Evolutionary conservation across 2,797 vertebrate genomes (phyloP).

Genomic region (Parauchenoglanis punctatus): DNA sequence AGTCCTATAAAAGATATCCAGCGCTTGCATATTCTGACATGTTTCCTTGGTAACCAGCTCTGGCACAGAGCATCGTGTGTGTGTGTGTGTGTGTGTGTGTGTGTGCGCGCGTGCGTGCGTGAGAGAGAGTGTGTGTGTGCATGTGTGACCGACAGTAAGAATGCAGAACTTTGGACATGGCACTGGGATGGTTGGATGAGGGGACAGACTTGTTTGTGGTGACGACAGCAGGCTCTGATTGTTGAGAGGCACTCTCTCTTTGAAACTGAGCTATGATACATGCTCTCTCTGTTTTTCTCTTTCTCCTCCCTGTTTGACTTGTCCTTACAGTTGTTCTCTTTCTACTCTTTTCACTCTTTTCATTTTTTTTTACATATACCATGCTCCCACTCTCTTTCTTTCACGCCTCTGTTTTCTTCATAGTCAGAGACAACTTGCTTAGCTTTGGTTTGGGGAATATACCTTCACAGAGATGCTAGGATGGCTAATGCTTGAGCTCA

Average conservation of each 20-base stretch:
- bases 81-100: background rate
- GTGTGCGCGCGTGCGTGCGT: slow-evolving; percentile 16
- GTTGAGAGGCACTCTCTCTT: slow-evolving; percentile 36
- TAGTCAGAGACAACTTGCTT: background rate
- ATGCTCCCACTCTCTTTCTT: background rate
- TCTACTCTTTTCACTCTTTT: background rate
- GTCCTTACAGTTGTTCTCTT: background rate
- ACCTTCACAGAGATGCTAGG: background rate
- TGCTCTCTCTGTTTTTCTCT: background rate
- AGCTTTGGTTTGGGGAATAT: background rate
- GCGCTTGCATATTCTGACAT: slow-evolving; percentile 38
- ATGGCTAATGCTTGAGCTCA: background rate
- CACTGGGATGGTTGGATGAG: slow-evolving; percentile 27
- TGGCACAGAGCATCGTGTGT: slow-evolving; percentile 5
- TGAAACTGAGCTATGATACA: slow-evolving; percentile 16
- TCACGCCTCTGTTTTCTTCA: slow-evolving; percentile 11
- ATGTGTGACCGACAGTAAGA: slow-evolving; percentile 19
- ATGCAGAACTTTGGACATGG: slow-evolving; percentile 14
- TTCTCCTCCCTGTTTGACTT: slow-evolving; percentile 25
- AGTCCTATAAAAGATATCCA: slow-evolving; percentile 18
- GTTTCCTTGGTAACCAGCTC: slow-evolving; percentile 44
- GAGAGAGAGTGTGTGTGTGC: background rate
- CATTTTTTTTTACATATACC: background rate
- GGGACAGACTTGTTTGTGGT: slow-evolving; percentile 32
- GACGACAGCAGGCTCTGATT: slow-evolving; percentile 40